Base-by-base conservation (phyloP, 2,113 vertebrate genomes). In the Ageneiosus marmoratus region DNA sequence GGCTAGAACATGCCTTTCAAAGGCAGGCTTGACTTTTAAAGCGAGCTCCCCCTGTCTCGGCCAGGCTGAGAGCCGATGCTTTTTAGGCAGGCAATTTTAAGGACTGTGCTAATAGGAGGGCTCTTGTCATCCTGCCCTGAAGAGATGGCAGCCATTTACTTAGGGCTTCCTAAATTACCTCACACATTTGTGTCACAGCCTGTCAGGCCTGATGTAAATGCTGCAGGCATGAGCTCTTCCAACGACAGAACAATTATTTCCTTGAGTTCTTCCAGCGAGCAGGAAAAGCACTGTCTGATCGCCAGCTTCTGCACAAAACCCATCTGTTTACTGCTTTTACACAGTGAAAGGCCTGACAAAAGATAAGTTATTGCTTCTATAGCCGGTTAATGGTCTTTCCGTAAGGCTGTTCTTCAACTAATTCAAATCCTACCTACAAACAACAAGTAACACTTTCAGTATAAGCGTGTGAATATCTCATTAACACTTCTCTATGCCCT, bases 131-230 rank as follows among this genome's bases (percentile, higher is more conserved):
- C 77, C 76, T 56, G 67, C 83, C 79, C 74, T 82, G 76, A 84
- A 84, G 58, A 87, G 84, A 83, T 85, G 83, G 77, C 79, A 87
- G 82, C 79, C 74, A 82, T 87, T 87, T 87, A 84, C 86, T 77
- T 37, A 32, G 69, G 86, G 55, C 82, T 86, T 80, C 60, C 50
- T 88, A 85, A 81, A 88, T 79, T 78, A 79, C 56, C 82, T 65
- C 29, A 55, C 48, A 73, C 32, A 20, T 74, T 83, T 83, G 73
- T 55, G 70, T 74, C 77, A 79, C 73, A 72, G 87, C 48, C 81
- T 86, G 82, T 84, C 82, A 86, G 65, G 81, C 24, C 79, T 69
- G 78, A 85, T 85, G 84, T 60, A 83, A 87, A 80, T 85, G 86
- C 74, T 85, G 78, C 67, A 3, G 74, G 82, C 78, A 77, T 83